phyloP scores from a whole-genome alignment of 2,797 vertebrate genomes.

The Lacerta viridis region DNA sequence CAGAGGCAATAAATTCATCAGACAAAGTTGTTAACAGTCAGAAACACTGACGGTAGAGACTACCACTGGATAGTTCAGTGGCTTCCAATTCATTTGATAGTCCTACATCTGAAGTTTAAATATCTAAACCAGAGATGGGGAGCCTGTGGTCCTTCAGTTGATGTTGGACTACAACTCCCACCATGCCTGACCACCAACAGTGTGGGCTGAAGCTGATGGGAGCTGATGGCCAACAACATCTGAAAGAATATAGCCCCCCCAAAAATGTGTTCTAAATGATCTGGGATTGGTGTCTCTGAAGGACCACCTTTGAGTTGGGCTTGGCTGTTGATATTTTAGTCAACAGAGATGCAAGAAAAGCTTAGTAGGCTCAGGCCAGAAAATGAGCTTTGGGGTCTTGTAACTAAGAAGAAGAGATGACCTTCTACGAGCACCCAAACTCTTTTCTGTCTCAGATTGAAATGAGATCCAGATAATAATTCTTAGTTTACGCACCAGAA shows the following conservation, averaged over 20 bases:
- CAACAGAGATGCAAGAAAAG: background rate
- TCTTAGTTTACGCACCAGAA: too few species aligned
- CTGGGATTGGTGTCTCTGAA: background rate
- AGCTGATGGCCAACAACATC: too few species aligned
- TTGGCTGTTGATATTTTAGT: background rate
- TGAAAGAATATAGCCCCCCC: too few species aligned
- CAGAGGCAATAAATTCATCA: background rate
- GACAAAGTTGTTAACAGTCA: background rate
- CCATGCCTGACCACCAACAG: too few species aligned
- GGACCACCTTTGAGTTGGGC: background rate
- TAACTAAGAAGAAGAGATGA: background rate
- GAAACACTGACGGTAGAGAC: background rate
- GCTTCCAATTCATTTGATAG: background rate
- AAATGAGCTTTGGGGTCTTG: background rate
- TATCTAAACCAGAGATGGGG: too few species aligned
- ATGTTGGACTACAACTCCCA: too few species aligned
- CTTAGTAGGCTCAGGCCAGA: background rate
- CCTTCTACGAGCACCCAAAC: background rate
- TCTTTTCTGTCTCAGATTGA: background rate
- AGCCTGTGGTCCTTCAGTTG: too few species aligned
- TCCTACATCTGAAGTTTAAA: background rate
- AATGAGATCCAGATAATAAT: background rate
- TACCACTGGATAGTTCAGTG: background rate
- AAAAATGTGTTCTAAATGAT: background rate
- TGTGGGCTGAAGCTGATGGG: too few species aligned